These are phyloP conservation scores for Tipula helvola DNA, from an alignment of 2,888 invertebrate species.

Conservation along the genomic window DNA sequence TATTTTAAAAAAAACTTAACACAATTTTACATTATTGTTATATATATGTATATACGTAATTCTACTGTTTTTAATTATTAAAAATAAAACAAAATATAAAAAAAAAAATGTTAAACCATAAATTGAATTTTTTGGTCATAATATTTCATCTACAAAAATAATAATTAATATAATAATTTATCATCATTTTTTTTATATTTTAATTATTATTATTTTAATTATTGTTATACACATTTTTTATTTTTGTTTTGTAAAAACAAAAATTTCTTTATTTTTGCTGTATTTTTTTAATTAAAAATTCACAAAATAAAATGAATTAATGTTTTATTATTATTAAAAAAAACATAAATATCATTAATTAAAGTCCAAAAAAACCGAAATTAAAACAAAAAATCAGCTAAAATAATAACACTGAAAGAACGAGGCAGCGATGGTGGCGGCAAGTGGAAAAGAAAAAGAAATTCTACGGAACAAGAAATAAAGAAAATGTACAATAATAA, in stretches of 20 bases:
- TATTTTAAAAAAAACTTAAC: background rate
- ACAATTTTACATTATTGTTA: background rate
- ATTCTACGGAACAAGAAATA: background rate
- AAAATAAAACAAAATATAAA: background rate
- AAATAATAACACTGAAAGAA: background rate
- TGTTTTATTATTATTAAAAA: background rate
- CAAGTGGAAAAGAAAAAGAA: background rate
- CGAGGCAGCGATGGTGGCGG: background rate
- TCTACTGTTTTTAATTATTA: background rate
- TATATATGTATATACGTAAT: background rate
- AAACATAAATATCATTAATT: slow-evolving; percentile 10
- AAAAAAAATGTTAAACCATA: background rate
- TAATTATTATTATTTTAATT: background rate
- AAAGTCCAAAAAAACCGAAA: slow-evolving; percentile 8
- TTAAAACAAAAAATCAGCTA: background rate
- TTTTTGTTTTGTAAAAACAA: background rate
- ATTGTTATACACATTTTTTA: background rate
- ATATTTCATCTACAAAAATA: background rate
- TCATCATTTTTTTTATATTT: background rate
- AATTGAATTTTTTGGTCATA: background rate
- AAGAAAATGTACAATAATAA: background rate
- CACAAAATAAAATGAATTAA: slow-evolving; percentile 1
- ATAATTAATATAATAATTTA: slow-evolving; percentile 4
- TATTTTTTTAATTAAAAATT: slow-evolving; percentile 10
- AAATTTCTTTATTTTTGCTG: background rate